Conservation (phyloP, 2,113 vertebrate genomes). For the Poeciliopsis retropinna region DNA sequence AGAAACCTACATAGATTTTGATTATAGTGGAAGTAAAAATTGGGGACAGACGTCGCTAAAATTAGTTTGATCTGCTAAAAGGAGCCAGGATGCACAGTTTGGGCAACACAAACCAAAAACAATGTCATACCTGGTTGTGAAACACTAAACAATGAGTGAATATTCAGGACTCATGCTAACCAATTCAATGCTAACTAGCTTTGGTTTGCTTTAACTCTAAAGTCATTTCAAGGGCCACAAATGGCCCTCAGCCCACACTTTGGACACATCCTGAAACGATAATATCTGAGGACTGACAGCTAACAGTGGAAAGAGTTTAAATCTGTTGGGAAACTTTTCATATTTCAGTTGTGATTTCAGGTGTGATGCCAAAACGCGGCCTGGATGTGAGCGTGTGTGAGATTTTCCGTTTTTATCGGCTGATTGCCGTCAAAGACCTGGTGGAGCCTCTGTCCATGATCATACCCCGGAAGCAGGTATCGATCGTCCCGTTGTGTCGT, state of each 20-base stretch:
- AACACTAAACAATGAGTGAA: not conserved
- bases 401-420: constrained; percentile 94
- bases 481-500: rapidly evolving
- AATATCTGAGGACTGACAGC: not conserved
- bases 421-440: constrained; percentile 86
- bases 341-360: constrained; percentile 60
- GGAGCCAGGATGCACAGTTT: too few species aligned
- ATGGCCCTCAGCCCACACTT: too few species aligned
- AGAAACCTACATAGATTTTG: too few species aligned
- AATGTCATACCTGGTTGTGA: not conserved
- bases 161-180: not conserved
- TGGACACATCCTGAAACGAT: not conserved
- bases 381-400: constrained; percentile 89
- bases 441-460: constrained; percentile 94
- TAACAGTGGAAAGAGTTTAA: not conserved
- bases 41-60: too few species aligned
- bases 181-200: too few species aligned
- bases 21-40: not conserved
- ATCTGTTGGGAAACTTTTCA: not conserved
- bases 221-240: too few species aligned
- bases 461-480: constrained; percentile 83
- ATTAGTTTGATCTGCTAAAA: not conserved
- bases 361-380: constrained; percentile 94
- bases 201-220: too few species aligned
- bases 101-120: not conserved